Conservation (phyloP, 2,888 invertebrate genomes). For the Eristalinus sepulchralis region DNA sequence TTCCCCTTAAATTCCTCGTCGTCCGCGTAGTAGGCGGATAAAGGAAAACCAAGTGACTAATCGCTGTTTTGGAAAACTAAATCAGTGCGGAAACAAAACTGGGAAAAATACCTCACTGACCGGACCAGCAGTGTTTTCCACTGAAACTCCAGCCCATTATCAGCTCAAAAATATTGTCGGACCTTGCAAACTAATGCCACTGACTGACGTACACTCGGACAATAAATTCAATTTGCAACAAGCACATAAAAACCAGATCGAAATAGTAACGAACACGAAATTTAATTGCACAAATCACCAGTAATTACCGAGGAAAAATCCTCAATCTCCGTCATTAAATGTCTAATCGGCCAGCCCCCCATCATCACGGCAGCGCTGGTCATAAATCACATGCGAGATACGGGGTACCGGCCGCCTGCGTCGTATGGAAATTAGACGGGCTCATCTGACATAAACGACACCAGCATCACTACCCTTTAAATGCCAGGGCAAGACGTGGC, state of each 20-base stretch:
- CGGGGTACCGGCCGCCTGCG: neutral
- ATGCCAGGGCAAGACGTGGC: conserved; percentile 27
- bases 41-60: neutral
- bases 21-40: neutral
- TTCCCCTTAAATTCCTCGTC: neutral
- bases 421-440: neutral
- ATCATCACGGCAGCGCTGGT: neutral
- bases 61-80: neutral
- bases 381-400: neutral
- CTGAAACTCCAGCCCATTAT: neutral
- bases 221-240: neutral
- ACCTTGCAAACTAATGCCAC: neutral
- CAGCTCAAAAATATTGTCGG: neutral
- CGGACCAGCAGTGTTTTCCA: neutral
- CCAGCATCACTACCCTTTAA: conserved; percentile 17
- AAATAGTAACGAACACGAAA: neutral
- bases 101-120: neutral
- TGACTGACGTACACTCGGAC: neutral
- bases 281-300: neutral
- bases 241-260: neutral
- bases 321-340: neutral
- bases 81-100: neutral
- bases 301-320: neutral
- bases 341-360: neutral
- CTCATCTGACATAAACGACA: conserved; percentile 13